Evolutionary conservation across 2,888 invertebrate species (phyloP).

Genomic region (Heliconius erato): DNA sequence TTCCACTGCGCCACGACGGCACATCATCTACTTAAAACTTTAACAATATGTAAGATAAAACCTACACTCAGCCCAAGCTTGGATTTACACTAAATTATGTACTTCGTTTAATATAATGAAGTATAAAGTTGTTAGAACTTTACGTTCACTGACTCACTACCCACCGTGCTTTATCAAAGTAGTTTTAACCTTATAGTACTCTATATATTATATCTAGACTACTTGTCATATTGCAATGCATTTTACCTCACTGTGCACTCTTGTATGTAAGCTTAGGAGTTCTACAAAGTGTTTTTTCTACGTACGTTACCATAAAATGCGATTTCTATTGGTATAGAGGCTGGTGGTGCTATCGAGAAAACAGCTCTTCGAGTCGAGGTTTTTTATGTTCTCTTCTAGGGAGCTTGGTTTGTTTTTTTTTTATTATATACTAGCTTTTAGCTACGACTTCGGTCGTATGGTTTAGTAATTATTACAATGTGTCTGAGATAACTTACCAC

Average conservation of each 20-base stretch:
- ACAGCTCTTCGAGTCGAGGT: constrained; percentile 1
- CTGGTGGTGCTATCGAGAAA: background rate
- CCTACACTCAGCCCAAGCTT: background rate
- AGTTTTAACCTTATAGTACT: constrained; percentile 1
- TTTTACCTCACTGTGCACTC: background rate
- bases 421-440: too few relatives aligned
- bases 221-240: constrained; percentile 2
- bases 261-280: background rate
- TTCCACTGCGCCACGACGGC: background rate
- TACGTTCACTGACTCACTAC: constrained; percentile 12
- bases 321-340: constrained; percentile 12
- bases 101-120: constrained; percentile 18
- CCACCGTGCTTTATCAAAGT: background rate
- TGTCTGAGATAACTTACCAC: too few relatives aligned
- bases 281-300: constrained; percentile 1
- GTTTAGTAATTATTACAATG: too few relatives aligned
- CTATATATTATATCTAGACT: background rate
- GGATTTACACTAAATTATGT: constrained; percentile 19
- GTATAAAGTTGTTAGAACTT: constrained; percentile 17
- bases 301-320: constrained; percentile 6
- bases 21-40: background rate
- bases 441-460: too few relatives aligned
- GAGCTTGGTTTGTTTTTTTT: background rate
- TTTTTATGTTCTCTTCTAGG: constrained; percentile 3
- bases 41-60: background rate